Percentiles rank a stretch among this genome's conserved stretches.
Conservation (phyloP, 2,113 vertebrate genomes). For the Pelobates fuscus region DNA sequence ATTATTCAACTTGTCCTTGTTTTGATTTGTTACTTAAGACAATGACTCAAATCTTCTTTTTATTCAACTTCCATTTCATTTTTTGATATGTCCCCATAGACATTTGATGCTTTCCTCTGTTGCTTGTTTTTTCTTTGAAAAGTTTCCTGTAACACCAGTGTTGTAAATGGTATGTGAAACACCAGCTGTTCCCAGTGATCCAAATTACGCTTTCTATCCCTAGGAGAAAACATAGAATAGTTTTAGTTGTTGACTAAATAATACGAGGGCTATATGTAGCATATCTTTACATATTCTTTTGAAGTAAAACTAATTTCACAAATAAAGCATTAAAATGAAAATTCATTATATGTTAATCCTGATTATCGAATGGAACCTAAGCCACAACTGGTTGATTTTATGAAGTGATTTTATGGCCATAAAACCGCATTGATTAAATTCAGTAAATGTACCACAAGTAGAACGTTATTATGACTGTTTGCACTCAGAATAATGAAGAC, state of each 20-base stretch:
- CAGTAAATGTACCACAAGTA: constrained; percentile 13
- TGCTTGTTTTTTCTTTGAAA: constrained; percentile 49
- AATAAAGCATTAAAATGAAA: constrained; percentile 42
- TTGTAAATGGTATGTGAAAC: constrained; percentile 49
- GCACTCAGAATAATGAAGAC: too few species aligned
- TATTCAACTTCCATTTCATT: constrained; percentile 56
- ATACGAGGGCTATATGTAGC: constrained; percentile 42
- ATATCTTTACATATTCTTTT: constrained; percentile 49
- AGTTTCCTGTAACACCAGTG: constrained; percentile 50
- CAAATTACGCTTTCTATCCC: constrained; percentile 51
- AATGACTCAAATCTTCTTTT: constrained; percentile 52
- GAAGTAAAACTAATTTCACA: constrained; percentile 44
- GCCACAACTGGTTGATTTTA: constrained; percentile 40
- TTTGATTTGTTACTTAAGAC: constrained; percentile 51
- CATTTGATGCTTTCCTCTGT: constrained; percentile 46
- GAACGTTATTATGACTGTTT: background rate
- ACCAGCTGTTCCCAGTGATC: constrained; percentile 49
- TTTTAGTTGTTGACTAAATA: constrained; percentile 41
- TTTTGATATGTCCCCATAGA: constrained; percentile 48
- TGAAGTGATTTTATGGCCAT: constrained; percentile 39
- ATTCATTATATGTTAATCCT: constrained; percentile 43
- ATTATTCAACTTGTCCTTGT: constrained; percentile 49
- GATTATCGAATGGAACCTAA: constrained; percentile 32
- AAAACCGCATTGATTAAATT: constrained; percentile 24
- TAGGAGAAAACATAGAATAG: constrained; percentile 38